Base-by-base conservation (phyloP, 2,888 invertebrate species). In the Orgyia antiqua region DNA sequence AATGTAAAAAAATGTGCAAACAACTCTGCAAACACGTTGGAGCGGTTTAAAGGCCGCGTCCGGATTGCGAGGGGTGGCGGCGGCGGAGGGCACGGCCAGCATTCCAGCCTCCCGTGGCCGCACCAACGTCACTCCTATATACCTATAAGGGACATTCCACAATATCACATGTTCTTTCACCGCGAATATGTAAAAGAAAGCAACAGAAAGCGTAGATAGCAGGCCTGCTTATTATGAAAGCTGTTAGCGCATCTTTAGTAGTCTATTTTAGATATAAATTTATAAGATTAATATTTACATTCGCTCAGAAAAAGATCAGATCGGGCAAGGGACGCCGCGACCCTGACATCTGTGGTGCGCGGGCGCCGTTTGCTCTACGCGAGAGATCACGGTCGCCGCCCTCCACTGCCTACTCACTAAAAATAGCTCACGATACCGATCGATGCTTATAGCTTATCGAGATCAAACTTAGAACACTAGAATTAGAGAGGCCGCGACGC, bases 1-100 rank as follows among this genome's bases (percentile, higher is more conserved):
- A 83, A 82, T 78, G 79, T 79, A 82, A 84, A 78, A 84, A 84
- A 86, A 84, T 82, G 84, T 83, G 82, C 83, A 79, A 86, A 82
- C 83, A 79, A 82, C 75, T 83, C 70, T 62, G 79, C 78, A 78
- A 86, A 84, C 86, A 84, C 77, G 84, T 84, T 68, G 76, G 80
- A 74, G 83, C 77, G 77, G 86, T 83, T 83, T 82, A 79, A 79
- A 82, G 78, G 77, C 80, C 78, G 80, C 73, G 80, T 82, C 79
- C 80, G 83, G 83, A 82, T 82, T 75, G 80, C 66, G 75, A 75
- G 80, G 79, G 79, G 76, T 73, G 67, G 58, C 66, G 66, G 48
- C 64, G 73, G 61, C 66, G 64, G 71, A 72, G 23, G 70, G 75
- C 55, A 51, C 59, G 52, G 70, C 67, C 72, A 67, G 69, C 83